phyloP scores from a whole-genome alignment of 2,113 vertebrate species.

The Butastur rufipennis region DNA sequence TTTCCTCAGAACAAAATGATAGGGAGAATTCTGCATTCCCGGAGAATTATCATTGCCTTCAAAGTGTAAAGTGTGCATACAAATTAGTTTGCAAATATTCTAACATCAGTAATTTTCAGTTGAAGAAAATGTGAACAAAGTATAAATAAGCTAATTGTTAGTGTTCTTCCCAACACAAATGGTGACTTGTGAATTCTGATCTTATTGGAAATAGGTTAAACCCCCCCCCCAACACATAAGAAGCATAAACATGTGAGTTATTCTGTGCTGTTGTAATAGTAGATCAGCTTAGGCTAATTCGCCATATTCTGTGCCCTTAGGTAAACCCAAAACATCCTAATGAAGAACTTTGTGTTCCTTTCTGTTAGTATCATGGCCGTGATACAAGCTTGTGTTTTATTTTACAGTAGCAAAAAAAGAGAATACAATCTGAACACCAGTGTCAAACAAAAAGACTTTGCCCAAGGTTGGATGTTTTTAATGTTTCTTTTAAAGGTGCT shows the following conservation, averaged over 20 bases:
- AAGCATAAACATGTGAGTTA: not conserved
- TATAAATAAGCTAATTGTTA: not conserved
- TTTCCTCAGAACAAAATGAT: conserved; percentile 38
- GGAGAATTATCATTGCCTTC: not conserved
- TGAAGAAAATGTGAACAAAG: not conserved
- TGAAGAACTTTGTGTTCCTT: not conserved
- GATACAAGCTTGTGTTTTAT: not conserved
- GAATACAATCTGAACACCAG: not conserved
- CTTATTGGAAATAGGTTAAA: not conserved
- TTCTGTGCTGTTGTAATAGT: not conserved
- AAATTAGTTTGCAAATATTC: conserved; percentile 28
- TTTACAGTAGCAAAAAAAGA: not conserved
- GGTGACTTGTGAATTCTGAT: not conserved
- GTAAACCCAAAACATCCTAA: not conserved
- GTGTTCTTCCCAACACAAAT: not conserved
- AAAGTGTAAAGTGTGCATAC: conserved; percentile 8
- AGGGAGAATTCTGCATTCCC: not conserved
- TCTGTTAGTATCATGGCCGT: not conserved
- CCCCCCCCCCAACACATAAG: not conserved
- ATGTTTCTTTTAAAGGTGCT: not conserved
- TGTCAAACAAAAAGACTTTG: not conserved
- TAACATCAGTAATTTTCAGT: not conserved
- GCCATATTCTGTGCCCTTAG: not conserved
- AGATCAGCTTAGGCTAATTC: not conserved
- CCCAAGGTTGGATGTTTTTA: not conserved